phyloP scores from a whole-genome alignment of 1,140 invertebrate species.

The Drosophila sp. region DNA sequence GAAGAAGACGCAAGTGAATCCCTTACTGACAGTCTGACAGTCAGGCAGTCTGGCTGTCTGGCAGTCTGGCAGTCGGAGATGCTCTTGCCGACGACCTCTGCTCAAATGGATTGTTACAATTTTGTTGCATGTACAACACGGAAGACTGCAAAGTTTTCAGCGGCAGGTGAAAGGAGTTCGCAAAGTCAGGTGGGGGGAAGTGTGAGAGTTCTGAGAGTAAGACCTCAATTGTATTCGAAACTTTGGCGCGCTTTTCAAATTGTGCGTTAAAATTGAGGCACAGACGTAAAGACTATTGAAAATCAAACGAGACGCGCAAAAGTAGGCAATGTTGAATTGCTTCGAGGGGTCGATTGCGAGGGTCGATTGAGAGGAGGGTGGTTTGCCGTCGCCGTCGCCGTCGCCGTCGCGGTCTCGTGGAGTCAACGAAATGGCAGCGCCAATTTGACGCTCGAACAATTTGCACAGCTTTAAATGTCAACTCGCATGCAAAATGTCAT shows the following conservation, averaged over 20 bases:
- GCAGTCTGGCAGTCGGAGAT: background rate
- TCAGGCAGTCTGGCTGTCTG: background rate
- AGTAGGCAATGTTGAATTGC: slow-evolving; percentile 62
- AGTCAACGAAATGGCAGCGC: slow-evolving; percentile 61
- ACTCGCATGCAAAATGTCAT: slow-evolving; percentile 78
- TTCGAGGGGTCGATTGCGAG: background rate
- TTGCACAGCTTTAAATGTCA: slow-evolving; percentile 82
- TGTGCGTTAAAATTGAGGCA: slow-evolving; percentile 76
- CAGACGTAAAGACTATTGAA: slow-evolving; percentile 61
- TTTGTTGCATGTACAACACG: slow-evolving; percentile 71
- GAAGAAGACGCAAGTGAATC: slow-evolving; percentile 14
- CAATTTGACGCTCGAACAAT: slow-evolving; percentile 81
- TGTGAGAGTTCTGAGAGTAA: background rate
- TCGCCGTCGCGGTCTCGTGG: slow-evolving; percentile 6
- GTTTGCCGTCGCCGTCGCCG: too few relatives aligned
- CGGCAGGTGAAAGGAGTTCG: slow-evolving; percentile 16
- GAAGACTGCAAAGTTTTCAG: slow-evolving; percentile 50
- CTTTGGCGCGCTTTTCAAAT: slow-evolving; percentile 71
- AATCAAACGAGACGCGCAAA: slow-evolving; percentile 72
- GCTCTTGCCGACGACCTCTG: background rate
- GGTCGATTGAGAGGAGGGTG: background rate
- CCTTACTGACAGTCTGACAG: too few relatives aligned
- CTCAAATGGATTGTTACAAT: slow-evolving; percentile 51
- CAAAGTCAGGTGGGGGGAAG: background rate
- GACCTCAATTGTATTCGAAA: slow-evolving; percentile 56